These are phyloP conservation scores for Branchinecta lynchi DNA, from an alignment of 1,140 invertebrate genomes.

Conservation along the genomic window DNA sequence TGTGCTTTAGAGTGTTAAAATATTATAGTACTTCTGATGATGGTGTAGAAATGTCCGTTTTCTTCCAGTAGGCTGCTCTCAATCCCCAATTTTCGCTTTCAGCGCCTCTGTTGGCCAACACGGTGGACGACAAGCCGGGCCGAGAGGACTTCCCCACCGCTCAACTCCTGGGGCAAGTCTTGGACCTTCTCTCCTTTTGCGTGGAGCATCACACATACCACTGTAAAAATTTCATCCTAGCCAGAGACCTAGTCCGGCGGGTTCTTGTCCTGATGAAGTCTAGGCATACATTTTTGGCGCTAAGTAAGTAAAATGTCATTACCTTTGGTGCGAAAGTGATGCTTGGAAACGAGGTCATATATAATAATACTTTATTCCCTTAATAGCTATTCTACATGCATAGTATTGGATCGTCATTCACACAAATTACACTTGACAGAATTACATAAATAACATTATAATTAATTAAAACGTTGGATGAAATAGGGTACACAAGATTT, in stretches of 20 bases:
- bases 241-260: conserved; percentile 84
- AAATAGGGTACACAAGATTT: no score
- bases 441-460: no score
- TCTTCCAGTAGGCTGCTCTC: not conserved
- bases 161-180: conserved; percentile 78
- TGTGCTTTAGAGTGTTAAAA: no score
- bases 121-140: conserved; percentile 63
- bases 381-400: no score
- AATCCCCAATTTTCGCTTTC: conserved; percentile 30
- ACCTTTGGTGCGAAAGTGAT: no score
- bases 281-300: conserved; percentile 90
- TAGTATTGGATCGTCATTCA: no score
- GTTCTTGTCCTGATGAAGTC: conserved; percentile 95
- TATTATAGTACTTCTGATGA: not conserved
- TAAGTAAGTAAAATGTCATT: conserved; percentile 38
- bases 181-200: conserved; percentile 95
- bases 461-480: no score
- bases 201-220: conserved; percentile 98
- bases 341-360: no score
- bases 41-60: not conserved
- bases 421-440: no score
- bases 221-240: conserved; percentile 94
- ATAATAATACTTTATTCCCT: no score
- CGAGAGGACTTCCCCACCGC: conserved; percentile 92
- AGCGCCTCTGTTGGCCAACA: conserved; percentile 79